Evolutionary conservation across 2,888 invertebrate genomes (phyloP).

Genomic region (Conchocele bisecta): DNA sequence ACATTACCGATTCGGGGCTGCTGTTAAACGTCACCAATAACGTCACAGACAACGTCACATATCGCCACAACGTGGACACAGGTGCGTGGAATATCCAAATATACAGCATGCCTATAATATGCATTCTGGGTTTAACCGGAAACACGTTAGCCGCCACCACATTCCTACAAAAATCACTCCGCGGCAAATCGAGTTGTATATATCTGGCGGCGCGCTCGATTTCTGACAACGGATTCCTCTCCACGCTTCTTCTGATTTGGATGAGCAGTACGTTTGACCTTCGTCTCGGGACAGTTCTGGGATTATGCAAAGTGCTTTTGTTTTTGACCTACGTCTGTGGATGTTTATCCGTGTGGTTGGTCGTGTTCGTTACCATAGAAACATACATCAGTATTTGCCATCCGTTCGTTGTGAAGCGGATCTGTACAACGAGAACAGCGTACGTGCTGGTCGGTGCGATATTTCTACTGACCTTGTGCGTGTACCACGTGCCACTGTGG

Average conservation of each 20-base stretch:
- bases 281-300: conserved; percentile 74
- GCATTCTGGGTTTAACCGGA: conserved; percentile 88
- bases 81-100: too few relatives aligned
- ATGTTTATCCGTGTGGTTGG: conserved; percentile 92
- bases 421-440: conserved; percentile 67
- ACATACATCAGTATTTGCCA: conserved; percentile 91
- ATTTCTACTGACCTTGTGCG: conserved; percentile 43
- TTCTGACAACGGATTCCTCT: conserved; percentile 90
- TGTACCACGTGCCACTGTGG: conserved; percentile 71
- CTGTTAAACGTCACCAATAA: too few relatives aligned
- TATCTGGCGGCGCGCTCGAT: conserved; percentile 91
- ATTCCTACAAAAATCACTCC: conserved; percentile 88
- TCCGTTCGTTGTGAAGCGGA: conserved; percentile 85
- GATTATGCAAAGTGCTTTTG: conserved; percentile 89
- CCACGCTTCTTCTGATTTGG: conserved; percentile 85
- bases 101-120: conserved; percentile 86
- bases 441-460: conserved; percentile 52
- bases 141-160: conserved; percentile 89
- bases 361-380: conserved; percentile 92
- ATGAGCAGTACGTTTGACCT: conserved; percentile 74
- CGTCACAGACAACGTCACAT: too few relatives aligned
- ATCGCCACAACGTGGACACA: too few relatives aligned
- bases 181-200: conserved; percentile 89
- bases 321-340: conserved; percentile 85
- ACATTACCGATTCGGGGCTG: too few relatives aligned